phyloP scores from a whole-genome alignment of 2,797 vertebrate genomes.

The Spinibarbus caldwelli region DNA sequence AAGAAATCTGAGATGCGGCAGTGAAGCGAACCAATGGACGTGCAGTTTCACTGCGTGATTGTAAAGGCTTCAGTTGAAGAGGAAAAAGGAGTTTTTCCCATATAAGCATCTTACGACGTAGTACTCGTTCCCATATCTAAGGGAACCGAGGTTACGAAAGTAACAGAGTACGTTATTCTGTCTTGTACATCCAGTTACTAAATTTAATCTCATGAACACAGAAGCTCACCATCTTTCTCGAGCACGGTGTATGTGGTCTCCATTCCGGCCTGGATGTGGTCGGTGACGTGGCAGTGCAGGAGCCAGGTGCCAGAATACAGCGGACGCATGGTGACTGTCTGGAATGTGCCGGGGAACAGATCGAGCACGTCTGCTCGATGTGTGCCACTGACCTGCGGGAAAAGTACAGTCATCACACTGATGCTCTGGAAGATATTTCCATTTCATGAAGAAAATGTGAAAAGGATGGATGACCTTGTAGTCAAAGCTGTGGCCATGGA shows the following conservation, averaged over 20 bases:
- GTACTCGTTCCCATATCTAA: too few relatives aligned
- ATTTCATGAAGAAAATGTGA: background rate
- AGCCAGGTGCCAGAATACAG: slow-evolving; percentile 87
- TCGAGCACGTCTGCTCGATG: slow-evolving; percentile 88
- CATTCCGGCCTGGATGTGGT: slow-evolving; percentile 92
- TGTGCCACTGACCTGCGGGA: slow-evolving; percentile 72
- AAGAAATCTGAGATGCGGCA: too few relatives aligned
- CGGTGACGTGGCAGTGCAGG: slow-evolving; percentile 91
- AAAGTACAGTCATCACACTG: background rate
- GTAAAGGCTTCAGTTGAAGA: too few relatives aligned
- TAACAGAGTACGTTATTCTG: background rate
- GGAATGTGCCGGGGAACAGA: slow-evolving; percentile 91
- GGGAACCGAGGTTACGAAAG: too few relatives aligned
- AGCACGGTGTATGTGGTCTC: slow-evolving; percentile 84
- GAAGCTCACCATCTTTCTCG: slow-evolving; percentile 65
- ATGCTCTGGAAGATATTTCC: background rate
- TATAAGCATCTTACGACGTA: too few relatives aligned
- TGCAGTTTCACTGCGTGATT: too few relatives aligned
- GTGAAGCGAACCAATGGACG: too few relatives aligned
- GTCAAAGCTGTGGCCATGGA: slow-evolving; percentile 92
- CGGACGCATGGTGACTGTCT: slow-evolving; percentile 89
- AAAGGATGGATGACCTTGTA: slow-evolving; percentile 82
- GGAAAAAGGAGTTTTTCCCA: too few relatives aligned
- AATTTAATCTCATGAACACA: too few relatives aligned
- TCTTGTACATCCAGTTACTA: too few relatives aligned